Percentiles rank a stretch among this genome's conserved stretches.
phyloP scores from a whole-genome alignment of 2,113 vertebrate genomes.

The Bos javanicus region DNA sequence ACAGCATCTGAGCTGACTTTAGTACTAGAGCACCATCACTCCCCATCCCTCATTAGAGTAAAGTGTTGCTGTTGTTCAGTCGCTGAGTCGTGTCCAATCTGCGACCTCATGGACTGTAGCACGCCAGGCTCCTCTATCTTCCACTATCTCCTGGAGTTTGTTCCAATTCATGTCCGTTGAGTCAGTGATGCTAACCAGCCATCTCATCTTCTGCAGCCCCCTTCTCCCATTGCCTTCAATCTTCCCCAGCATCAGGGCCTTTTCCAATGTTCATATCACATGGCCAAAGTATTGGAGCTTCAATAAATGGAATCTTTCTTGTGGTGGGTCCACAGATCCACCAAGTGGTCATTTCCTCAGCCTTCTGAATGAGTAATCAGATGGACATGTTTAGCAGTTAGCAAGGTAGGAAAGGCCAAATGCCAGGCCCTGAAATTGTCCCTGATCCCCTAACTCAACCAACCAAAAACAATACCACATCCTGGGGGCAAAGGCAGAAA shows the following conservation, averaged over 20 bases:
- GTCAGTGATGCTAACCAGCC: background rate
- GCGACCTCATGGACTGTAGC: background rate
- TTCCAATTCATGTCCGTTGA: background rate
- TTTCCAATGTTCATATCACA: background rate
- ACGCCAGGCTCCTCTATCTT: background rate
- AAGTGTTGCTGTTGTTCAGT: background rate
- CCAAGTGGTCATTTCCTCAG: background rate
- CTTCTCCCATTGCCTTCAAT: background rate
- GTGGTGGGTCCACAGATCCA: background rate
- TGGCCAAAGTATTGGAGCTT: background rate
- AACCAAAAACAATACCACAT: background rate
- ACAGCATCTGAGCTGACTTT: background rate
- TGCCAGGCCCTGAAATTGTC: background rate
- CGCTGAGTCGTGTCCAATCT: accelerated
- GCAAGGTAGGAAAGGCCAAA: background rate
- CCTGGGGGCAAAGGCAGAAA: background rate
- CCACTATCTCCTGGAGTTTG: background rate
- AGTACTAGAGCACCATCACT: background rate
- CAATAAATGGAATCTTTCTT: background rate
- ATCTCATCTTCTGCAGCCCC: background rate
- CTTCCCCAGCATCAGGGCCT: background rate
- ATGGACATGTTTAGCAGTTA: background rate
- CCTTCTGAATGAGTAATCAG: background rate
- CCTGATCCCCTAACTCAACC: background rate
- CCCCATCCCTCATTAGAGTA: background rate